Percentiles rank a stretch among this genome's conserved stretches.
These are phyloP conservation scores for Xyrichtys novacula DNA, from an alignment of 2,797 vertebrate species.

Conservation along the genomic window DNA sequence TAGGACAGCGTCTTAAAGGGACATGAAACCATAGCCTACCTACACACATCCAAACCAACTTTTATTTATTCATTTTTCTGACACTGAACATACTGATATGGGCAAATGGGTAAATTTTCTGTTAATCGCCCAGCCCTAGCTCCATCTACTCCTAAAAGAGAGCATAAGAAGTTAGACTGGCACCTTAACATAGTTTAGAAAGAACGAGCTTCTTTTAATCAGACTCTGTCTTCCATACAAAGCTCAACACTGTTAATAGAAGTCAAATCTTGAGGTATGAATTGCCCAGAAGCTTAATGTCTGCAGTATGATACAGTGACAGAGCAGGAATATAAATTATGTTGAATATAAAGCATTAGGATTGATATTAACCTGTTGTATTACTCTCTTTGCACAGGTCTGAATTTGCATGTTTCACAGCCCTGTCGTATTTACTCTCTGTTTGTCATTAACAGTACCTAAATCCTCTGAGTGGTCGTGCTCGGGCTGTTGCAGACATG, in stretches of 20 bases:
- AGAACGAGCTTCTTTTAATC: neutral
- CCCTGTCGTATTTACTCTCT: neutral
- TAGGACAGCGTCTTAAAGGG: too few relatives aligned
- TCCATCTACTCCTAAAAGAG: too few relatives aligned
- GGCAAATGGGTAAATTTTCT: too few relatives aligned
- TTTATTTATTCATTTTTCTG: too few relatives aligned
- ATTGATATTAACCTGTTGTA: neutral
- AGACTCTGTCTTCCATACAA: neutral
- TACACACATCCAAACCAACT: too few relatives aligned
- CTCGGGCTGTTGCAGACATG: constrained; percentile 15
- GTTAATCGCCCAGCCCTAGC: too few relatives aligned
- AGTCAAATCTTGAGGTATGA: constrained; percentile 16
- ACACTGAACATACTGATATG: too few relatives aligned
- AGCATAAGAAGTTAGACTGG: too few relatives aligned
- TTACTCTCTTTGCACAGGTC: neutral
- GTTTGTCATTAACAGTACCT: neutral
- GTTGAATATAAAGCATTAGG: constrained; percentile 6
- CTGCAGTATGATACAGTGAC: constrained; percentile 8
- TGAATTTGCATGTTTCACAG: constrained; percentile 33
- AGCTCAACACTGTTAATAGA: neutral
- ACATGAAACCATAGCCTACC: too few relatives aligned
- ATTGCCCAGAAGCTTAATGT: constrained; percentile 2
- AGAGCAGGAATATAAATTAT: constrained; percentile 27
- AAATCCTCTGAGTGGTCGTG: neutral
- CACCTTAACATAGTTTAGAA: too few relatives aligned